Evolutionary conservation across 2,888 invertebrate genomes (phyloP), one percentile per base, ranked within the genome.

Genomic region (Eupithecia vulgata): DNA sequence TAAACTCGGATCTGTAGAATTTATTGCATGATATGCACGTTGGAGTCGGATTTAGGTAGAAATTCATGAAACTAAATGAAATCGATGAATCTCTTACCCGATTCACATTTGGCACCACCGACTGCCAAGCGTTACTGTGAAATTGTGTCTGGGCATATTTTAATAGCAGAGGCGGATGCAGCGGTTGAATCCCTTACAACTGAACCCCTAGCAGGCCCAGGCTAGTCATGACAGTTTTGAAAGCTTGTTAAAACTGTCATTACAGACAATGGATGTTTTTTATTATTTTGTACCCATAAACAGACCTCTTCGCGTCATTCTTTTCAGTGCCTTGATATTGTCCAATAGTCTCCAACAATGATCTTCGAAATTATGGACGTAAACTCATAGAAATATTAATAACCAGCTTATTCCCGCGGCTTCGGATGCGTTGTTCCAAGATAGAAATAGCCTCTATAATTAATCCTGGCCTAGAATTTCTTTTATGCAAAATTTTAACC

Each of bases 41-140:
- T 52, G 10, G 8, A 13, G 13, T 57, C 57, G 21, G 25, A 57
- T 57, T 57, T 57, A n/a, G 25, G 57, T 57, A 5, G 57, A 57
- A 25, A 25, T 57, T 57, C 52, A 52, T 52, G 13, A 57, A 57
- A 57, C 25, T 57, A 57, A 57, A 57, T 25, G 57, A 57, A 25
- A 25, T 25, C 5, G 10, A 21, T 52, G 21, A 52, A 57, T 57
- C 57, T 57, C 57, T 25, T 25, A 8, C 40, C 21, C 48, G 48
- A 48, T n/a, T 52, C 57, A 25, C 25, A 25, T 57, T 57, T 57
- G 25, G 57, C 12, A 21, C 21, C 12, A 13, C 21, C 13, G 57
- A 57, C 25, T 25, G 25, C 25, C 5, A 12, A 21, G 25, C 5
- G 13, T 25, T 57, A 35, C 6, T 35, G 5, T 35, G 8, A 7